Conservation (phyloP, 2,113 vertebrate species). For the Pygathrix nemaeus region DNA sequence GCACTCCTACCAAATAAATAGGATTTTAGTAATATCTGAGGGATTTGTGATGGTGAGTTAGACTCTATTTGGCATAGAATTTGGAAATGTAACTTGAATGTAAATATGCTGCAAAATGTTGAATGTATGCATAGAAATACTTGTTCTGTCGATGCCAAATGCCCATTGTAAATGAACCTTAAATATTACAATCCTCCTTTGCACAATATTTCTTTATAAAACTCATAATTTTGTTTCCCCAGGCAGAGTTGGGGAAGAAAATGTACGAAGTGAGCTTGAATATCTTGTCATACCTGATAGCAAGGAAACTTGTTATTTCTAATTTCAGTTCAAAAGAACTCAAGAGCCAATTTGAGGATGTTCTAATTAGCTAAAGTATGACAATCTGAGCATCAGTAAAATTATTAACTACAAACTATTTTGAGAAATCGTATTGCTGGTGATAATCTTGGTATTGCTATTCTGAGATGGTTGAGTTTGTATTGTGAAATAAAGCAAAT, state of each 20-base stretch:
- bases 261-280: neutral
- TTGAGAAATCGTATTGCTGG: neutral
- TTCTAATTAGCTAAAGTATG: neutral
- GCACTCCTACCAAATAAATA: slow-evolving; percentile 16
- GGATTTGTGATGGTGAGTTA: slow-evolving; percentile 64
- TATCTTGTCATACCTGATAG: neutral
- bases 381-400: neutral
- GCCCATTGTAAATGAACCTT: slow-evolving; percentile 84
- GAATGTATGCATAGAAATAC: slow-evolving; percentile 83
- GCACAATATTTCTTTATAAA: slow-evolving; percentile 85
- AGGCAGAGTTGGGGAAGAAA: neutral
- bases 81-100: slow-evolving; percentile 92
- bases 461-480: neutral
- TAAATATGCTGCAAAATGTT: slow-evolving; percentile 86
- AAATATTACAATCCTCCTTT: slow-evolving; percentile 82
- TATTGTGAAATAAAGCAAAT: neutral
- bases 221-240: slow-evolving; percentile 57
- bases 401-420: neutral
- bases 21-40: slow-evolving; percentile 70
- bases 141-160: slow-evolving; percentile 81
- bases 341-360: neutral
- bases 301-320: neutral
- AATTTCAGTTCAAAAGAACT: neutral
- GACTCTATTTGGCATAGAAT: slow-evolving; percentile 70
- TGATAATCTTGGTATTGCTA: neutral